phyloP scores from a whole-genome alignment of 2,113 vertebrate species.

The Microcebus murinus region DNA sequence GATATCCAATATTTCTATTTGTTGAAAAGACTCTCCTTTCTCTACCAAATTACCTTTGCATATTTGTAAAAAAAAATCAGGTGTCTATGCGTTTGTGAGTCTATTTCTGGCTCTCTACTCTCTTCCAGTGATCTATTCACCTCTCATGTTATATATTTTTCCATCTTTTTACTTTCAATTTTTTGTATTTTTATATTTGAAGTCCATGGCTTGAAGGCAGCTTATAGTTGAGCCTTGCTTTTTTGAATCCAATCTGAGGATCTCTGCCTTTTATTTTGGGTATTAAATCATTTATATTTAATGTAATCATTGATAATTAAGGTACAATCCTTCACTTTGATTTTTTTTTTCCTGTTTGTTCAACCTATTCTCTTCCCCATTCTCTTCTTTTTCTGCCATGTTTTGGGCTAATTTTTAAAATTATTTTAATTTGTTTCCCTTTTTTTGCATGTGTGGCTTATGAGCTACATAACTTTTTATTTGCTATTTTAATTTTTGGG shows the following conservation, averaged over 20 bases:
- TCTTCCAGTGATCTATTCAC: not conserved
- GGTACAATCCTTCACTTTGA: not conserved
- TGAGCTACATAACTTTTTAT: not conserved
- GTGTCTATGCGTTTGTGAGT: not conserved
- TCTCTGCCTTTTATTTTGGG: not conserved
- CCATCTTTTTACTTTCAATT: not conserved
- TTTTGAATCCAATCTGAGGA: not conserved
- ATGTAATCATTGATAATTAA: not conserved
- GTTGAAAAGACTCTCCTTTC: not conserved
- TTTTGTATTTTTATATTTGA: not conserved
- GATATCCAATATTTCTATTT: not conserved
- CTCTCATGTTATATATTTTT: not conserved
- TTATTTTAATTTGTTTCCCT: not conserved
- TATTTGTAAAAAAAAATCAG: not conserved
- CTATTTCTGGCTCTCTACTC: not conserved
- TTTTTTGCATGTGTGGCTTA: not conserved
- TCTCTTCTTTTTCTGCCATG: not conserved
- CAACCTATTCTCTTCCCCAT: not conserved
- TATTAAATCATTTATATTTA: not conserved
- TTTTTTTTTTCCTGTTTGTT: not conserved
- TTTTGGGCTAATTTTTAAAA: not conserved
- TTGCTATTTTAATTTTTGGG: not conserved
- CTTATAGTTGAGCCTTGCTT: too few relatives aligned
- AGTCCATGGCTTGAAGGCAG: not conserved
- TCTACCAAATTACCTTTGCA: not conserved